Base-by-base conservation (phyloP, 2,888 invertebrate genomes). In the Scrobipalpa costella region DNA sequence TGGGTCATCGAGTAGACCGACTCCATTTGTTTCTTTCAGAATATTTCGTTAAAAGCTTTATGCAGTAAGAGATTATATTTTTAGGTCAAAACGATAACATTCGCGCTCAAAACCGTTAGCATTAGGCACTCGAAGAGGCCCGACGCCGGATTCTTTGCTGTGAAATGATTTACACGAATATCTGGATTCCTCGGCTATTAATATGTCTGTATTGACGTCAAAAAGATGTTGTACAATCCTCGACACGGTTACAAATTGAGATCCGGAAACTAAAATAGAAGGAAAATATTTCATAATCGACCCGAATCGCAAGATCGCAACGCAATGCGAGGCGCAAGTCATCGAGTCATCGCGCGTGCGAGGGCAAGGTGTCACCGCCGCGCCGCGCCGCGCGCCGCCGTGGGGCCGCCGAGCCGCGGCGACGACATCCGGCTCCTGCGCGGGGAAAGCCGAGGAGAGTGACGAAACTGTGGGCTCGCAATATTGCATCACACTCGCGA, bases 41-140 rank as follows among this genome's bases (percentile, higher is more conserved):
- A 62, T 40, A 44, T 57, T 62, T 62, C 38, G 55, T 40, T 38
- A 55, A 27, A 55, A 62, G 62, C 62, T 61, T 52, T 52, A 50
- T 50, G n/a, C 34, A 50, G 13, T 33, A 7, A 15, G 21, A 33
- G 19, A n/a, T 50, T 47, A 36, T 27, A 44, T 57, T 62, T 62
- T 62, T 57, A 47, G 62, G 57, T 62, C 62, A 62, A 57, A 55
- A 57, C 62, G 19, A 47, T 62, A 62, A 57, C 38, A 38, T 59
- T 21, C 57, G 49, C 17, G 19, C 40, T 19, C 17, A 49, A 49
- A n/a, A n/a, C n/a, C n/a, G n/a, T n/a, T n/a, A 19, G 17, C 19
- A 17, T 49, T 15, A 49, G 49, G 49, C 19, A 49, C 49, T 49
- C 9, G 57, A 57, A 57, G 36, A 27, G 11, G 58, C 11, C 40